A percentile compares a stretch with the other conserved stretches of the same genome.
Conservation (phyloP, 2,888 invertebrate species). For the Tenthredo scrophulariae region DNA sequence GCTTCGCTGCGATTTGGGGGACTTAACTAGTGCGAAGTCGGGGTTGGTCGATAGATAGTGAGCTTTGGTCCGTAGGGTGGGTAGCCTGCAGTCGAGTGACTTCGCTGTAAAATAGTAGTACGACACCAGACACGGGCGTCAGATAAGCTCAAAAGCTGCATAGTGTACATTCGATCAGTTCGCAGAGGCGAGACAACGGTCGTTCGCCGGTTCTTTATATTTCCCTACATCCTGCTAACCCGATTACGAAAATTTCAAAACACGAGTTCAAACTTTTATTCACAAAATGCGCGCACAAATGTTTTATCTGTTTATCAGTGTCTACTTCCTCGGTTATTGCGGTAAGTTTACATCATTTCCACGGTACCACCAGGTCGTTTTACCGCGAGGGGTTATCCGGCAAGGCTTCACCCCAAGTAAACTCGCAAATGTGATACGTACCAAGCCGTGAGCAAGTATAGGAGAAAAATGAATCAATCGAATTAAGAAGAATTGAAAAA, state of each 20-base stretch:
- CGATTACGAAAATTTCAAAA: background rate
- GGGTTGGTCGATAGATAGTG: conserved; percentile 43
- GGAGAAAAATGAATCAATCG: background rate
- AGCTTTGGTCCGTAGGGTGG: conserved; percentile 38
- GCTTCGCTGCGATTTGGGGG: conserved; percentile 48
- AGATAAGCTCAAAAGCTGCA: conserved; percentile 50
- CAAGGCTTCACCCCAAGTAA: conserved; percentile 11
- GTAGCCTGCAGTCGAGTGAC: conserved; percentile 42
- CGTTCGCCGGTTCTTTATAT: conserved; percentile 10
- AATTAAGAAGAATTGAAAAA: background rate
- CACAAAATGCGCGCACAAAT: conserved; percentile 62
- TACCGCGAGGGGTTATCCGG: background rate
- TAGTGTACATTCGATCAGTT: conserved; percentile 48
- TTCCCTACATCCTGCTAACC: background rate
- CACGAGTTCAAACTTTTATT: background rate
- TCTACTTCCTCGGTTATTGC: conserved; percentile 60
- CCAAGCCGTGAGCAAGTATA: background rate
- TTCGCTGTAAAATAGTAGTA: conserved; percentile 38
- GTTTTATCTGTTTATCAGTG: conserved; percentile 61
- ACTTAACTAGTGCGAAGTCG: conserved; percentile 50
- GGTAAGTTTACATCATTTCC: conserved; percentile 59
- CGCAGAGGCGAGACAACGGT: background rate
- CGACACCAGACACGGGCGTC: conserved; percentile 45
- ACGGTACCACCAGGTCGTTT: background rate
- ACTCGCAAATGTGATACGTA: conserved; percentile 14